Evolutionary conservation across 2,113 vertebrate species (phyloP), one percentile per base, ranked within the genome.

Genomic region (Rana temporaria): DNA sequence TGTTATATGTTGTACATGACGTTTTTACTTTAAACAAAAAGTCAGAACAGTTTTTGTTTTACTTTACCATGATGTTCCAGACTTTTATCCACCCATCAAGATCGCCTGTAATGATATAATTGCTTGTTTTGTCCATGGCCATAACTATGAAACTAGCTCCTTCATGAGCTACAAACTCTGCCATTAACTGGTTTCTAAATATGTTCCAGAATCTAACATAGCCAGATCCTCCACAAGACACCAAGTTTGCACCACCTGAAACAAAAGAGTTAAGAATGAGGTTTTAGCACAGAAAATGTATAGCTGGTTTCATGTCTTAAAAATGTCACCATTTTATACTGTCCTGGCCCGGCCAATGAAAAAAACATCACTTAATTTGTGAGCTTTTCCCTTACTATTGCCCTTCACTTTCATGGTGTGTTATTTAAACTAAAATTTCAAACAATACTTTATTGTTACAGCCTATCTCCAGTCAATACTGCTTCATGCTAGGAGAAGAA

Each of bases 191-290:
- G 81, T 86, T 87, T 64, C 69, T 88, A 32, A 60, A 63, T 0
- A 84, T 84, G 84, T 86, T 89, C 92, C 95, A 94, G 75, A 97
- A 91, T 69, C 91, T 81, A 73, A 95, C 92, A 85, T 86, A 84
- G 38, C 94, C 94, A 30, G 89, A 92, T 74, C 88, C 91, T 67
- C 93, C 94, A 18, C 84, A 87, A 5, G 92, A 92, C 16, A 87
- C 88, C 66, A 89, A 78, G 72, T 88, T 91, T 30, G 89, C 93
- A n/a, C 87, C 91, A 73, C 90, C 93, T 94, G 63, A 15, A 38
- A 16, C 2, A 62, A 60, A 63, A 30, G 0, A 1, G 2, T 14
- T 20, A 20, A n/a, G n/a, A 20, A 15, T 74, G 59, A 12, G 42
- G 14, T 48, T 42, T 14, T 9, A 48, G 12, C 42, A 63, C 14